Evolutionary conservation across 2,888 invertebrate species (phyloP).

Genomic region (Ryuthela nishihirai): DNA sequence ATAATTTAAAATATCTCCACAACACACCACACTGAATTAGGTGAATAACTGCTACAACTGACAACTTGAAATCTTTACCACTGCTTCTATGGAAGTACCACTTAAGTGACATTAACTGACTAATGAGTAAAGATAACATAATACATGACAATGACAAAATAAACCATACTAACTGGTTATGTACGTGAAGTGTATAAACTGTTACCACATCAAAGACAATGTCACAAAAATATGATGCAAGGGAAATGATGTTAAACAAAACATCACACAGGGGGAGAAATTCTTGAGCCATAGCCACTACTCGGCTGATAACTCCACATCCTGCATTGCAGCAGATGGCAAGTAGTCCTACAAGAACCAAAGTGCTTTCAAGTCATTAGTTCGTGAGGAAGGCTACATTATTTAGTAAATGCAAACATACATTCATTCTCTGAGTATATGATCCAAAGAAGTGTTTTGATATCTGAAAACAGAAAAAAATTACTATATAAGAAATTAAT

Average conservation of each 20-base stretch:
- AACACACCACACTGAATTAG: constrained; percentile 53
- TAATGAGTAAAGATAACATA: constrained; percentile 67
- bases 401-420: too few relatives aligned
- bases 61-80: constrained; percentile 26
- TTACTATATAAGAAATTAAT: too few relatives aligned
- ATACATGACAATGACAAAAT: constrained; percentile 63
- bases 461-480: too few relatives aligned
- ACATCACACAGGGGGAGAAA: constrained; percentile 88
- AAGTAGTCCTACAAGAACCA: too few relatives aligned
- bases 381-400: too few relatives aligned
- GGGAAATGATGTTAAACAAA: constrained; percentile 82
- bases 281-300: constrained; percentile 61
- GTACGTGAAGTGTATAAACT: constrained; percentile 70
- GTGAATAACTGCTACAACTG: constrained; percentile 58
- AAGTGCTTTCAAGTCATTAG: too few relatives aligned
- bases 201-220: constrained; percentile 82
- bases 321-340: constrained; percentile 16
- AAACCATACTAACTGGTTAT: constrained; percentile 40
- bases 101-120: constrained; percentile 52
- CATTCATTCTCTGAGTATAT: too few relatives aligned
- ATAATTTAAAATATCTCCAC: constrained; percentile 71
- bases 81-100: constrained; percentile 45
- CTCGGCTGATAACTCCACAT: constrained; percentile 35
- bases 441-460: too few relatives aligned
- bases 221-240: constrained; percentile 86